Evolutionary conservation across 2,888 invertebrate genomes (phyloP), one percentile per base, ranked within the genome.

Genomic region (Strigamia maritima): DNA sequence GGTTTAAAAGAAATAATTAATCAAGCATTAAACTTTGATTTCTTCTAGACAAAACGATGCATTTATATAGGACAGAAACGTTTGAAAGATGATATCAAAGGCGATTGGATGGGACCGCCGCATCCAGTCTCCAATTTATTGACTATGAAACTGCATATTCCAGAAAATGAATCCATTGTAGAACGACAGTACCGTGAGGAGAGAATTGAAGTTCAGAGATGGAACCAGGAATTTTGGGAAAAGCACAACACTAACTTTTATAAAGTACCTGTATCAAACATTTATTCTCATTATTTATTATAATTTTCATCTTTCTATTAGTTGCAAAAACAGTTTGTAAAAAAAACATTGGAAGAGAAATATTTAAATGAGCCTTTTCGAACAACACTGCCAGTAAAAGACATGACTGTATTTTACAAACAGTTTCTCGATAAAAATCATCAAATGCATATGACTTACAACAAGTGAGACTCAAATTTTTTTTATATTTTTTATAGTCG

Each of bases 211-310:
- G 92, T 92, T 0, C 93, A 94, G 83, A 87, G 89, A 79, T 95
- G 94, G 94, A 94, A 95, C 86, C 92, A 94, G 82, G 87, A 89
- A 49, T 95, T 95, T 87, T 95, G 95, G 95, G 88, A 89, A 0
- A 88, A 89, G 81, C 95, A 95, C 83, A 95, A 95, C 84, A 89
- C 89, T 28, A 90, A 89, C 79, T 95, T 94, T 86, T 89, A 90
- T 83, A 89, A 91, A 86, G 92, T 92, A 86, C 83, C 22, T 19
- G 4, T 74, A 16, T 74, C 2, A 28, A 74, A 10, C 6, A 19
- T 10, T 74, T 22, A 28, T 74, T 2, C 0, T 26, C 12, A 74
- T 28, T 74, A 24, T 16, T 4, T 6, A 70, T 19, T 24, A 19
- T 31, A 19, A 3, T 74, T 31, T 74, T 22, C 19, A 2, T 49